These are phyloP conservation scores for Octomys mimax DNA, from an alignment of 2,797 vertebrate species.

Conservation along the genomic window DNA sequence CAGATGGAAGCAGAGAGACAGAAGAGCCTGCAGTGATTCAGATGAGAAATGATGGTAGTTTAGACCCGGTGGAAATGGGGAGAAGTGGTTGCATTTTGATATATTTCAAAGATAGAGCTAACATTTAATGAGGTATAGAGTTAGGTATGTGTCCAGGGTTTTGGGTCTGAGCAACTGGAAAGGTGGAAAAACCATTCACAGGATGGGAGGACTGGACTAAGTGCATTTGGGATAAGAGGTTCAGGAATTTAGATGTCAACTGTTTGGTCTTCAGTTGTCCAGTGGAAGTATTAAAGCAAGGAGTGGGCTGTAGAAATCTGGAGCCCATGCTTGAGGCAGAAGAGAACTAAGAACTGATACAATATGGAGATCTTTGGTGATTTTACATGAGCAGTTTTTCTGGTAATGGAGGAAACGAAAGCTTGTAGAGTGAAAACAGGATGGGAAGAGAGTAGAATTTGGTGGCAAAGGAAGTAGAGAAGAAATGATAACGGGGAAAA, in stretches of 20 bases:
- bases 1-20: not conserved
- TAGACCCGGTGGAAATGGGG: not conserved
- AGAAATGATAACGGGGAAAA: not conserved
- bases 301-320: not conserved
- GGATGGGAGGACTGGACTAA: not conserved
- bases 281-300: conserved; percentile 5
- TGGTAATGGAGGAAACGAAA: not conserved
- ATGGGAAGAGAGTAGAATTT: not conserved
- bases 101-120: not conserved
- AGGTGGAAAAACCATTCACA: not conserved
- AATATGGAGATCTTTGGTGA: not conserved
- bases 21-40: not conserved
- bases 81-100: conserved; percentile 9
- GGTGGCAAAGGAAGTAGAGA: not conserved
- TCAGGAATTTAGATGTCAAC: not conserved
- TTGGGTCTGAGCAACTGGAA: not conserved
- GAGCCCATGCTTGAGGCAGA: not conserved
- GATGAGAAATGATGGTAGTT: not conserved
- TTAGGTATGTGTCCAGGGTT: not conserved
- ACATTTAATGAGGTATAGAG: not conserved
- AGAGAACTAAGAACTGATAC: not conserved
- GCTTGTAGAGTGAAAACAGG: not conserved
- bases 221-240: not conserved
- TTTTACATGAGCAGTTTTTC: conserved; percentile 6
- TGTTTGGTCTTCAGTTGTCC: not conserved